Conservation (phyloP, 30 jellyfish, hydroid and myxozoan genomes). For the Turritopsis dohrnii region DNA sequence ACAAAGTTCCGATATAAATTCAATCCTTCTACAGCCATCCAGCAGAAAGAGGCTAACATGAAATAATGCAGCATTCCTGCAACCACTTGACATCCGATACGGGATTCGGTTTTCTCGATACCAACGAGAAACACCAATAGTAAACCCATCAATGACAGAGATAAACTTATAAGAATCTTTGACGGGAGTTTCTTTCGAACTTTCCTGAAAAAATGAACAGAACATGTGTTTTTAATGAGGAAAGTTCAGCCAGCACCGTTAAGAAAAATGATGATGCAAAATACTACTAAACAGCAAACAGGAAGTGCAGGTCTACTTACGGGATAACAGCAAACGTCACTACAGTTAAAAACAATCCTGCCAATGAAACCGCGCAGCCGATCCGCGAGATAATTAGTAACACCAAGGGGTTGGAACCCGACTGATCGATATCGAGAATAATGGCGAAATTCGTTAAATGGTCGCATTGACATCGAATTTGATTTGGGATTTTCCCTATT, state of each 20-base stretch:
- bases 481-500: neutral
- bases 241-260: too few species aligned
- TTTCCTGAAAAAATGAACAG: conserved; percentile 24
- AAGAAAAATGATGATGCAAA: too few species aligned
- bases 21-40: conserved; percentile 91
- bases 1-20: conserved; percentile 75
- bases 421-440: conserved; percentile 24
- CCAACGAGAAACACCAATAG: conserved; percentile 60
- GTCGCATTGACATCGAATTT: conserved; percentile 18
- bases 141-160: conserved; percentile 47
- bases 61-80: conserved; percentile 64
- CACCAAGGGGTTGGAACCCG: conserved; percentile 34
- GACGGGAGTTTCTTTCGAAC: conserved; percentile 70
- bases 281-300: too few species aligned
- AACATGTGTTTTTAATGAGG: too few species aligned
- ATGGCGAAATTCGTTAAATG: conserved; percentile 41
- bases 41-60: conserved; percentile 49
- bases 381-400: conserved; percentile 26
- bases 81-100: conserved; percentile 60
- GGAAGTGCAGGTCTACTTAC: neutral
- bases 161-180: conserved; percentile 60
- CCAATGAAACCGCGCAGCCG: conserved; percentile 41
- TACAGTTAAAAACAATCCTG: conserved; percentile 21
- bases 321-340: conserved; percentile 3
- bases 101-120: conserved; percentile 50